Conservation (phyloP, 2,888 invertebrate species). For the Steinernema carpocapsae region DNA sequence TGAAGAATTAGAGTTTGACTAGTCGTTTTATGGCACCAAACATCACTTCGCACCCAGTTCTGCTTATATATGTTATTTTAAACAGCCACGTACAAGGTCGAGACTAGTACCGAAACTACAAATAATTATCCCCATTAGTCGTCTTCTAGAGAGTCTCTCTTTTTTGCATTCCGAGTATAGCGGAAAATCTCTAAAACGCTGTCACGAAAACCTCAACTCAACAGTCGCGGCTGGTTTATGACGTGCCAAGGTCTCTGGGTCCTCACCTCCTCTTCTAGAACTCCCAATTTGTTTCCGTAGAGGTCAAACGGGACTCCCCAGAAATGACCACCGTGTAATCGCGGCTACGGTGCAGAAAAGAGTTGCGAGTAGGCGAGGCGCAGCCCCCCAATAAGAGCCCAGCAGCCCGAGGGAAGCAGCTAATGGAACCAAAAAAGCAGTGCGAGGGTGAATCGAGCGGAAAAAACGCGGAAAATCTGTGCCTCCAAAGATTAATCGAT, state of each 20-base stretch:
- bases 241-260: constrained; percentile 27
- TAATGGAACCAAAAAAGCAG: constrained; percentile 24
- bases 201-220: too few relatives aligned
- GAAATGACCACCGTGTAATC: not conserved
- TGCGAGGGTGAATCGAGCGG: constrained; percentile 22
- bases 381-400: not conserved
- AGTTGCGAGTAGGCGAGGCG: not conserved
- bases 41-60: too few relatives aligned
- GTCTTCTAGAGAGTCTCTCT: too few relatives aligned
- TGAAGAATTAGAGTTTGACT: too few relatives aligned
- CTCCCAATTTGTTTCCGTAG: not conserved
- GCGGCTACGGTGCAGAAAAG: constrained; percentile 26
- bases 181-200: too few relatives aligned
- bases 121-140: too few relatives aligned
- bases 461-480: constrained; percentile 8
- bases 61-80: too few relatives aligned
- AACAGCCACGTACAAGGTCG: too few relatives aligned
- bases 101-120: too few relatives aligned
- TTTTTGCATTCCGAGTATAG: too few relatives aligned
- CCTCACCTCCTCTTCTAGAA: not conserved
- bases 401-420: not conserved
- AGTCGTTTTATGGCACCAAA: too few relatives aligned
- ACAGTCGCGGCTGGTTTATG: not conserved
- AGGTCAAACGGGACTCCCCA: constrained; percentile 15
- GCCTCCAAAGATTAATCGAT: constrained; percentile 15